A percentile compares a stretch with the other conserved stretches of the same genome.
Evolutionary conservation across 1,140 invertebrate genomes (phyloP).

Genomic region (Drosophila lacteicornis): DNA sequence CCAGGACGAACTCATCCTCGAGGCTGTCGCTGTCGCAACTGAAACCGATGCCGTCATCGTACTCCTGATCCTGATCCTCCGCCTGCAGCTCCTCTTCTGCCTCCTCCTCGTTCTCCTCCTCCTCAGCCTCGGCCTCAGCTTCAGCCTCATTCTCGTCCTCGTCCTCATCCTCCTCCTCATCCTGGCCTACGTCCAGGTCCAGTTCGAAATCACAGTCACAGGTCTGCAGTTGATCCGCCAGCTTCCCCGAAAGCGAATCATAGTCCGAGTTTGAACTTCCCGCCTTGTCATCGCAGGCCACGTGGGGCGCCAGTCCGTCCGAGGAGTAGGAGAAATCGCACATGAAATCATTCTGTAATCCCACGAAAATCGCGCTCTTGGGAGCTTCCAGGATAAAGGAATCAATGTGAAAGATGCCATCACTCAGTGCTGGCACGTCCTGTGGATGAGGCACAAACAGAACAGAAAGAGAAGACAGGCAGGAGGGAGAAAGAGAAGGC

Average conservation of each 20-base stretch:
- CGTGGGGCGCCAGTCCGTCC: conserved; percentile 20
- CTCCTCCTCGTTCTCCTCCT: conserved; percentile 7
- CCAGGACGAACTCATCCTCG: conserved; percentile 57
- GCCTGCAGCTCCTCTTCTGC: background rate
- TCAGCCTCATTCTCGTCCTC: background rate
- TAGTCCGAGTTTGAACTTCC: conserved; percentile 29
- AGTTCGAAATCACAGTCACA: conserved; percentile 66
- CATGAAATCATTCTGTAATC: conserved; percentile 78
- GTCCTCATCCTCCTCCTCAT: conserved; percentile 4
- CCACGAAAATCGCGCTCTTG: conserved; percentile 84
- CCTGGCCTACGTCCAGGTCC: conserved; percentile 13
- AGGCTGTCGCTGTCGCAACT: conserved; percentile 74
- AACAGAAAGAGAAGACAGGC: conserved; percentile 54
- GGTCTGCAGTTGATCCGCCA: conserved; percentile 9
- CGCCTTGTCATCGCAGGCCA: conserved; percentile 4
- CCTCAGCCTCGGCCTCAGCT: background rate
- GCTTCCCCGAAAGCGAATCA: conserved; percentile 17
- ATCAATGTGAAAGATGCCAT: conserved; percentile 83
- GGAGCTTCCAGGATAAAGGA: conserved; percentile 80
- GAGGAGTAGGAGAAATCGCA: conserved; percentile 65
- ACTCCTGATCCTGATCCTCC: conserved; percentile 66
- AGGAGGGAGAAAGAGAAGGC: conserved; percentile 53
- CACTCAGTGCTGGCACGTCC: conserved; percentile 73
- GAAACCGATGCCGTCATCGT: conserved; percentile 76
- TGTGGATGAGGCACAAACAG: conserved; percentile 76